phyloP scores from a whole-genome alignment of 2,113 vertebrate species.

The Cololabis saira region DNA sequence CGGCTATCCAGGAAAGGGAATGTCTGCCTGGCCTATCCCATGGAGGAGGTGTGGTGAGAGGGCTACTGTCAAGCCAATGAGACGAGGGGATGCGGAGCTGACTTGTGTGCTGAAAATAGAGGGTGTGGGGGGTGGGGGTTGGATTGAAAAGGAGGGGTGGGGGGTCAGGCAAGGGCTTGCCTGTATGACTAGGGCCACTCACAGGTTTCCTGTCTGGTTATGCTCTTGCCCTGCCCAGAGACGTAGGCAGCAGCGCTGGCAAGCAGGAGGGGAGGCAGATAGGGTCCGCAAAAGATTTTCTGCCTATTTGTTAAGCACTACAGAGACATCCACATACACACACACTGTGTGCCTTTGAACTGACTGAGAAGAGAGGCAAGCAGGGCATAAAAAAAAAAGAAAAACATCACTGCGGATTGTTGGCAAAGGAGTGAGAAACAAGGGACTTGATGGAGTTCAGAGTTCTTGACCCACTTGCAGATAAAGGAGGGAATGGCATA shows the following conservation, averaged over 20 bases:
- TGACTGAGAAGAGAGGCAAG: conserved; percentile 58
- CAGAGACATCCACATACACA: conserved; percentile 42
- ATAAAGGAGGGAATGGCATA: conserved; percentile 71
- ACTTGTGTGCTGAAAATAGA: conserved; percentile 85
- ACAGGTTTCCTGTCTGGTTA: conserved; percentile 84
- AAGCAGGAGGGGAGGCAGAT: conserved; percentile 68
- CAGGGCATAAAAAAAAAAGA: conserved; percentile 44
- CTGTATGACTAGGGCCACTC: conserved; percentile 83
- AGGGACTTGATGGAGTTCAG: conserved; percentile 71
- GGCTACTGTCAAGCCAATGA: conserved; percentile 79
- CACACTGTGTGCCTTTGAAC: conserved; percentile 50
- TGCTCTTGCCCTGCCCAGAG: conserved; percentile 78
- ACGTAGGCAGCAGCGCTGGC: conserved; percentile 77
- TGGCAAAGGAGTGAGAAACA: conserved; percentile 42
- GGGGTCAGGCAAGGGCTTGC: conserved; percentile 87
- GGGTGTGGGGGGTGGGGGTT: conserved; percentile 59
- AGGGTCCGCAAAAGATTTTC: conserved; percentile 69
- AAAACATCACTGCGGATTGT: conserved; percentile 62
- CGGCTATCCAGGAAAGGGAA: conserved; percentile 82
- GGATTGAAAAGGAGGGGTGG: conserved; percentile 66
- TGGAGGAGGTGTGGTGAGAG: conserved; percentile 85
- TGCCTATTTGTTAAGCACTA: conserved; percentile 78
- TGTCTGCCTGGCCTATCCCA: conserved; percentile 75
- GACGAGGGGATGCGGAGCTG: conserved; percentile 70
- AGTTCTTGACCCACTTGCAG: conserved; percentile 83